Evolutionary conservation across 1,140 invertebrate genomes (phyloP).

Genomic region (Coptotermes formosanus): DNA sequence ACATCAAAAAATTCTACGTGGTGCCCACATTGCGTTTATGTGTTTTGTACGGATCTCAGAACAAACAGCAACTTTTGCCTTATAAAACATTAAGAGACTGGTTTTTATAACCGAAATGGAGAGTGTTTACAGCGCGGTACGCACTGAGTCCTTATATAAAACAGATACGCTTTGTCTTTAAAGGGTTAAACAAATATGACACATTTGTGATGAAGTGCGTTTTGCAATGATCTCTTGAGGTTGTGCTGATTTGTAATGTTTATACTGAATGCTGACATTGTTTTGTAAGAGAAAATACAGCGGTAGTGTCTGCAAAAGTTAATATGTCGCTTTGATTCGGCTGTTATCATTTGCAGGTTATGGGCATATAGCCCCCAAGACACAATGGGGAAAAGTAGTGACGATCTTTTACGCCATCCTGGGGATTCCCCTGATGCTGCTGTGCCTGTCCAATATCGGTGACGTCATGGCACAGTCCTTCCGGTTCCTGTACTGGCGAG

Average conservation of each 20-base stretch:
- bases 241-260: neutral
- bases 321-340: neutral
- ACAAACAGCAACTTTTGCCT: too few relatives aligned
- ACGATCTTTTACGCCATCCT: constrained; percentile 95
- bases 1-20: too few relatives aligned
- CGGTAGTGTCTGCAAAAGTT: neutral
- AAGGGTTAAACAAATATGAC: too few relatives aligned
- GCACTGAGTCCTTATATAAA: too few relatives aligned
- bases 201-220: too few relatives aligned
- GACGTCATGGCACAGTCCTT: constrained; percentile 94
- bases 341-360: constrained; percentile 67
- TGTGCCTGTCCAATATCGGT: constrained; percentile 94
- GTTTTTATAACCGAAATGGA: too few relatives aligned
- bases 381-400: constrained; percentile 85
- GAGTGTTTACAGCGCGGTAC: too few relatives aligned
- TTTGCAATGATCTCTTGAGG: too few relatives aligned
- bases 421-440: constrained; percentile 91
- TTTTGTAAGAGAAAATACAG: neutral
- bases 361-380: constrained; percentile 93
- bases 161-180: too few relatives aligned
- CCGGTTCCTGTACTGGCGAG: constrained; percentile 85
- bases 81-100: too few relatives aligned
- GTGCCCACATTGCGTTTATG: too few relatives aligned
- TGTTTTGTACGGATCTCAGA: too few relatives aligned
- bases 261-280: neutral